Evolutionary conservation across 2,113 vertebrate genomes (phyloP).

Genomic region (Bungarus multicinctus): DNA sequence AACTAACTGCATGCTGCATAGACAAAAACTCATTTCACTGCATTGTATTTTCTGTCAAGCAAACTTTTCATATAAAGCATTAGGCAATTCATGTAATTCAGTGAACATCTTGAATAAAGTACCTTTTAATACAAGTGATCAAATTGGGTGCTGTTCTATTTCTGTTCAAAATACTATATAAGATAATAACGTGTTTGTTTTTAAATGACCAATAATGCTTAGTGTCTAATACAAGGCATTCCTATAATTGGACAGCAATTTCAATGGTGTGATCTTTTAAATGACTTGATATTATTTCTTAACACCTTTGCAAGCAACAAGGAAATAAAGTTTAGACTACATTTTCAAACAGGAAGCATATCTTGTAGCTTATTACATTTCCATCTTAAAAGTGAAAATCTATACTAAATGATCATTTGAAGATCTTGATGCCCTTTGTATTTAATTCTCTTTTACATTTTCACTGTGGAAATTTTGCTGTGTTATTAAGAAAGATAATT

Average conservation of each 20-base stretch:
- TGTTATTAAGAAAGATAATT: slow-evolving; percentile 16
- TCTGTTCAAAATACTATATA: slow-evolving; percentile 50
- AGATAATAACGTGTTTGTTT: slow-evolving; percentile 47
- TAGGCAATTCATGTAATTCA: slow-evolving; percentile 45
- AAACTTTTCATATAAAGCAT: slow-evolving; percentile 56
- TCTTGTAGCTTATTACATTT: slow-evolving; percentile 50
- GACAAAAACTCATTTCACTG: slow-evolving; percentile 29
- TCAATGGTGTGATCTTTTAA: slow-evolving; percentile 48
- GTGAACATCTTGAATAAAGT: slow-evolving; percentile 22
- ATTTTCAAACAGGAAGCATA: slow-evolving; percentile 49
- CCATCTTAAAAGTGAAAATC: slow-evolving; percentile 44
- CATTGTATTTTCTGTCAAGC: slow-evolving; percentile 19
- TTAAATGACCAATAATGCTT: slow-evolving; percentile 54
- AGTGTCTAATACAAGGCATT: slow-evolving; percentile 53
- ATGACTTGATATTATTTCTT: slow-evolving; percentile 53
- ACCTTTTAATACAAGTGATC: slow-evolving; percentile 46
- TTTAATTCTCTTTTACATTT: slow-evolving; percentile 41
- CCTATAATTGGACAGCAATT: slow-evolving; percentile 53
- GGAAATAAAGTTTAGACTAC: slow-evolving; percentile 51
- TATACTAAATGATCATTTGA: slow-evolving; percentile 50
- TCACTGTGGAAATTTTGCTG: slow-evolving; percentile 36
- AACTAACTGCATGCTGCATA: slow-evolving; percentile 24
- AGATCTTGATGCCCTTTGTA: slow-evolving; percentile 10
- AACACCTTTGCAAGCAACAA: slow-evolving; percentile 46
- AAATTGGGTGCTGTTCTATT: slow-evolving; percentile 45